phyloP scores from a whole-genome alignment of 1,140 invertebrate genomes.

The Atopsyche davidsoni region DNA sequence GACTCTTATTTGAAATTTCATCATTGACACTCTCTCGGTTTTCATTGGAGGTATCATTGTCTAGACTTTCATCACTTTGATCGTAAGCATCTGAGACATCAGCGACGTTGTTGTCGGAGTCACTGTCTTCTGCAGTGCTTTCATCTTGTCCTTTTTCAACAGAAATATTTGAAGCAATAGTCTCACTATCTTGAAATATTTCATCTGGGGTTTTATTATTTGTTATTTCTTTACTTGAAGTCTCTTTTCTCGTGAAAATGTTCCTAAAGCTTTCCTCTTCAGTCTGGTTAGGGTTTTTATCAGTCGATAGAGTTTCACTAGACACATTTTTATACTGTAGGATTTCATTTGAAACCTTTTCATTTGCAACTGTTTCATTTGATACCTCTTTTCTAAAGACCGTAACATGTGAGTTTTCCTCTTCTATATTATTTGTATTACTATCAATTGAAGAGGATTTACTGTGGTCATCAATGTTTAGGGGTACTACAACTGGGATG shows the following conservation, averaged over 20 bases:
- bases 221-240: not conserved
- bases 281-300: not conserved
- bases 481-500: too few relatives aligned
- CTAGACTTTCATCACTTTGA: not conserved
- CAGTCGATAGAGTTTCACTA: not conserved
- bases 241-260: not conserved
- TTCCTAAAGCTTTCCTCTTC: conserved; percentile 4
- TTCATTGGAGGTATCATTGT: not conserved
- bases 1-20: too few relatives aligned
- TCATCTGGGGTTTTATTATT: not conserved
- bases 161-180: not conserved
- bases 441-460: too few relatives aligned
- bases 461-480: too few relatives aligned
- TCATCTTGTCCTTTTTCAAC: not conserved
- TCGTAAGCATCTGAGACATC: not conserved
- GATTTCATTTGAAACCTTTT: not conserved
- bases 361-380: not conserved
- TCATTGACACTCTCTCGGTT: not conserved
- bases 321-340: not conserved
- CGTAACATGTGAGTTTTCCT: too few relatives aligned
- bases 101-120: not conserved
- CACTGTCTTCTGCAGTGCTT: not conserved
- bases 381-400: conserved; percentile 5
- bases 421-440: too few relatives aligned
- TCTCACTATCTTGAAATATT: not conserved